These are phyloP conservation scores for Drosophila kanapiae DNA, from an alignment of 1,140 invertebrate species.

Conservation along the genomic window DNA sequence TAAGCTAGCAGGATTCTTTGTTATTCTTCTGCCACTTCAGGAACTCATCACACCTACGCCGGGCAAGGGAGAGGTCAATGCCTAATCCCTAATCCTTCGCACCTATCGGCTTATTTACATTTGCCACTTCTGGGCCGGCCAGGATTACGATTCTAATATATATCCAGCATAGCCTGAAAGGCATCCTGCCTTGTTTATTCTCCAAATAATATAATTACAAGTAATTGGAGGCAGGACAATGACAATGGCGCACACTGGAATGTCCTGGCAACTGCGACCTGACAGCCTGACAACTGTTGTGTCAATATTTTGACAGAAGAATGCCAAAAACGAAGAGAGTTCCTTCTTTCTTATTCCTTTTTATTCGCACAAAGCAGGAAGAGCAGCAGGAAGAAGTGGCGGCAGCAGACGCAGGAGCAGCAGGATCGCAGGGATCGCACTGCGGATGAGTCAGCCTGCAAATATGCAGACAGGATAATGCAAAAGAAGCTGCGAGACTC, in stretches of 20 bases:
- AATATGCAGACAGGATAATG: slow-evolving; percentile 40
- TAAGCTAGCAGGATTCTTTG: slow-evolving; percentile 1
- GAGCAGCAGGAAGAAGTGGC: slow-evolving; percentile 14
- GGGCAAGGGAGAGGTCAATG: slow-evolving; percentile 32
- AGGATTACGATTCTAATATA: slow-evolving; percentile 28
- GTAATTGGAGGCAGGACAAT: slow-evolving; percentile 62
- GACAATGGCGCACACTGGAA: slow-evolving; percentile 54
- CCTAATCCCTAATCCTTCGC: slow-evolving; percentile 50
- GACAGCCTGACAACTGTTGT: slow-evolving; percentile 74
- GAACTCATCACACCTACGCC: slow-evolving; percentile 38
- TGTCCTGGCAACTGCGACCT: slow-evolving; percentile 40
- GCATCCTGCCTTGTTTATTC: slow-evolving; percentile 55
- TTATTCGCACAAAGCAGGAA: slow-evolving; percentile 47
- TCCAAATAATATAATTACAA: slow-evolving; percentile 79
- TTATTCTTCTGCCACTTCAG: slow-evolving; percentile 48
- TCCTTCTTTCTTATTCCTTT: slow-evolving; percentile 8
- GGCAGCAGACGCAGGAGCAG: neutral
- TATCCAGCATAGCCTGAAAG: slow-evolving; percentile 14
- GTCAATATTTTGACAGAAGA: slow-evolving; percentile 84
- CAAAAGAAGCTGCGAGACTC: neutral
- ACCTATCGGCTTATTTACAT: slow-evolving; percentile 49
- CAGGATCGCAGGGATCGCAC: slow-evolving; percentile 13
- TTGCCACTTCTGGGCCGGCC: slow-evolving; percentile 29
- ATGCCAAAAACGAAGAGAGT: slow-evolving; percentile 68
- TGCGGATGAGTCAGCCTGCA: slow-evolving; percentile 25